Evolutionary conservation across 1,140 invertebrate species (phyloP), one percentile per base, ranked within the genome.

Genomic region (Eumeta japonica): DNA sequence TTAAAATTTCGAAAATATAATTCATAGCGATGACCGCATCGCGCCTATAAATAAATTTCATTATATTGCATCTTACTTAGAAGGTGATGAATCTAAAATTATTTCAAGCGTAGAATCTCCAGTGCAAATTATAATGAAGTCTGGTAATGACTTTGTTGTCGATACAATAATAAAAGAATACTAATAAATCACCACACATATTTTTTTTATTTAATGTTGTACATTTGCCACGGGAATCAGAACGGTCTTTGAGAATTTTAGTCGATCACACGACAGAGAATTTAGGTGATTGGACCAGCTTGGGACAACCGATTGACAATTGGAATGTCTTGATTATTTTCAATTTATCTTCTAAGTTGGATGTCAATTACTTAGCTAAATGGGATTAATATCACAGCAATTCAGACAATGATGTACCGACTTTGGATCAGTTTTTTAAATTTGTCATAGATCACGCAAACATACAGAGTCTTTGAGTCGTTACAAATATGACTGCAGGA

Each of bases 51-150:
- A 49, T 18, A 55, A 51, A 35, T 51, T 51, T 48, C 48, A 48
- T 35, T 55, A 55, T 35, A 35, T 51, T 9, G 14, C 35, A 9
- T 46, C 41, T 3, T 50, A 50, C 28, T 27, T 54, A 7, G 39
- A 48, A 41, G 48, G 52, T 28, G 48, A 51, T 28, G 40, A 49
- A 2, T 35, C 43, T 27, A 34, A 45, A 11, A 38, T 51, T 11
- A 41, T 54, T 24, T 41, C 44, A 19, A 51, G 50, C 31, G 13
- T 55, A 3, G 52, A 52, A 36, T 56, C 2, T 50, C 53, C 5
- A 17, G 38, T n/a, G 11, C 31, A 4, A 55, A 49, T 13, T 52
- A 55, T 30, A 9, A 16, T 4, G 19, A 35, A 15, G 52, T 49
- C 12, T 55, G 44, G 46, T 29, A 39, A 1, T 28, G 49, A 16